phyloP scores from a whole-genome alignment of 2,113 vertebrate genomes.

The Pardalotus punctatus region DNA sequence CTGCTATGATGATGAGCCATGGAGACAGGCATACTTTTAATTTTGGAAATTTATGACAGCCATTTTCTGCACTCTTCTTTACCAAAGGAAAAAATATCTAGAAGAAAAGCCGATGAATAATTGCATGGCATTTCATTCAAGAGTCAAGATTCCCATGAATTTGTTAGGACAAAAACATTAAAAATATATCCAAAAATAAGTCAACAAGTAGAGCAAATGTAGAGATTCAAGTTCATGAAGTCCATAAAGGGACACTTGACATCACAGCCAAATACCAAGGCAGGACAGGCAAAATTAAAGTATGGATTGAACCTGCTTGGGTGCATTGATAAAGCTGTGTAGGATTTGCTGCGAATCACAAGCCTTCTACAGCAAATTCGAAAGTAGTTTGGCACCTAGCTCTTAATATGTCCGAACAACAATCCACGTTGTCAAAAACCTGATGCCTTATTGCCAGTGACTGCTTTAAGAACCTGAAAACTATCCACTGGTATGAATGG shows the following conservation, averaged over 20 bases:
- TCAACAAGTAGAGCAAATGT: neutral
- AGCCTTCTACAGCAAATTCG: neutral
- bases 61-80: neutral
- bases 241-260: neutral
- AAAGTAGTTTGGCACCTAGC: neutral
- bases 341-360: neutral
- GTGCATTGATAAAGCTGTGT: neutral
- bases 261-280: neutral
- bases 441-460: neutral
- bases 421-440: neutral
- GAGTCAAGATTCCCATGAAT: neutral
- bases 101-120: neutral
- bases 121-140: neutral
- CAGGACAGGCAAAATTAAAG: neutral
- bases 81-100: neutral
- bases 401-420: neutral
- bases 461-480: neutral
- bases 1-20: neutral
- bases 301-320: neutral
- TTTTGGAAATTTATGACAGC: neutral
- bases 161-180: neutral
- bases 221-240: neutral
- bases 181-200: neutral
- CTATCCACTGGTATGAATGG: neutral
- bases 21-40: neutral